Conservation (phyloP, 2,888 invertebrate genomes). For the Drosophila prolongata region DNA sequence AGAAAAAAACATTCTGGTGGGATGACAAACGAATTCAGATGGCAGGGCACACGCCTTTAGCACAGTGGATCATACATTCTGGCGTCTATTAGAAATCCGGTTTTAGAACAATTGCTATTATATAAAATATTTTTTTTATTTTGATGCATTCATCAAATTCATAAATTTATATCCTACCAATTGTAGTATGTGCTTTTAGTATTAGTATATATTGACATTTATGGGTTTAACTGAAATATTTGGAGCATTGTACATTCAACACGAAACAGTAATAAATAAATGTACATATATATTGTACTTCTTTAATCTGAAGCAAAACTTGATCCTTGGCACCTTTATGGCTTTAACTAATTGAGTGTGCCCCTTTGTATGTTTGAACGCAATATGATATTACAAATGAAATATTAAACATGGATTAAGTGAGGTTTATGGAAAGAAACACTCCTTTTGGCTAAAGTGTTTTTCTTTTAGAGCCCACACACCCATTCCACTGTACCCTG, state of each 20-base stretch:
- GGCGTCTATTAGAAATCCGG: not conserved
- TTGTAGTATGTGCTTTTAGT: no score
- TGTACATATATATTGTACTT: no score
- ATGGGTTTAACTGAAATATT: no score
- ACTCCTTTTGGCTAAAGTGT: not conserved
- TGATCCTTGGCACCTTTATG: not conserved
- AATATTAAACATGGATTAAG: not conserved
- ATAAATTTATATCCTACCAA: no score
- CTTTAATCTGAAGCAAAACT: no score
- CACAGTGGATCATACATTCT: conserved; percentile 13
- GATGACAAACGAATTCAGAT: conserved; percentile 33
- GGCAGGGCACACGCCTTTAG: conserved; percentile 26
- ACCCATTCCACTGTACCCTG: conserved; percentile 23
- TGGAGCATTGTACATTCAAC: no score
- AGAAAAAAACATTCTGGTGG: conserved; percentile 13
- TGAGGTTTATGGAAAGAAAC: not conserved
- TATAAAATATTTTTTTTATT: not conserved
- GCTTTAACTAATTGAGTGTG: not conserved
- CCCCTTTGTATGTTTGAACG: not conserved
- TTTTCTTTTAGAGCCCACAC: not conserved
- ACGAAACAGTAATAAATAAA: no score
- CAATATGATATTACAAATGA: not conserved
- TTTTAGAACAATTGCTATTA: not conserved
- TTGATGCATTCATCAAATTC: no score
- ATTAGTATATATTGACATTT: no score